These are phyloP conservation scores for Mesocricetus auratus DNA, from an alignment of 2,113 vertebrate species.

Conservation along the genomic window DNA sequence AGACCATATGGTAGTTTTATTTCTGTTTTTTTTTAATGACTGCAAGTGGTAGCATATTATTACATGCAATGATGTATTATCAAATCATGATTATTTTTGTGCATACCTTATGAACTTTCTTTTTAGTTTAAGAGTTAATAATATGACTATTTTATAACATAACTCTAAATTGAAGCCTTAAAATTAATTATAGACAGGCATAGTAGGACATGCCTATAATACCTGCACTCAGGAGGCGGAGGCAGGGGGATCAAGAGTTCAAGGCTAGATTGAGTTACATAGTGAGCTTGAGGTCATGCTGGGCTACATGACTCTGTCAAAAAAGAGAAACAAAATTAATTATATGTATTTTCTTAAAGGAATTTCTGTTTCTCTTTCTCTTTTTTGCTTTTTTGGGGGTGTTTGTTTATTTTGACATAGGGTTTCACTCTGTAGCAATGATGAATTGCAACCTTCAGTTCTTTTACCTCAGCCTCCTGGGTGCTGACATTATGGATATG, in stretches of 20 bases:
- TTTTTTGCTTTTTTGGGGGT: neutral
- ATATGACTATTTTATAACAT: neutral
- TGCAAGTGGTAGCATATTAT: neutral
- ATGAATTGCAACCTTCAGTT: neutral
- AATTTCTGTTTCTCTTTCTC: neutral
- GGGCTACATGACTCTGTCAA: neutral
- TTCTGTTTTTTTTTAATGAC: neutral
- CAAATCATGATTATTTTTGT: slow-evolving; percentile 12
- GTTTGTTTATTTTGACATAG: neutral
- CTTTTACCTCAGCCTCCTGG: neutral
- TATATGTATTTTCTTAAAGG: slow-evolving; percentile 78
- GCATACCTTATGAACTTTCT: neutral
- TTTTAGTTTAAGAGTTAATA: neutral
- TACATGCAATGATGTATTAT: neutral
- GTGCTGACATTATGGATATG: neutral
- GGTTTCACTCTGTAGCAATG: neutral
- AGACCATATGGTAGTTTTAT: neutral
- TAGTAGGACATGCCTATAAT: neutral
- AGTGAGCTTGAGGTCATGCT: neutral
- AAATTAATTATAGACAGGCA: neutral
- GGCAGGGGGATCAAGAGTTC: neutral
- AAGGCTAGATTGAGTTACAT: no score
- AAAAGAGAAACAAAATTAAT: slow-evolving; percentile 48
- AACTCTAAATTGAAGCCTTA: neutral
- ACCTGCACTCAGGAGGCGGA: neutral